Base-by-base conservation (phyloP, 1,140 invertebrate genomes). In the Bombus soroeensis region DNA sequence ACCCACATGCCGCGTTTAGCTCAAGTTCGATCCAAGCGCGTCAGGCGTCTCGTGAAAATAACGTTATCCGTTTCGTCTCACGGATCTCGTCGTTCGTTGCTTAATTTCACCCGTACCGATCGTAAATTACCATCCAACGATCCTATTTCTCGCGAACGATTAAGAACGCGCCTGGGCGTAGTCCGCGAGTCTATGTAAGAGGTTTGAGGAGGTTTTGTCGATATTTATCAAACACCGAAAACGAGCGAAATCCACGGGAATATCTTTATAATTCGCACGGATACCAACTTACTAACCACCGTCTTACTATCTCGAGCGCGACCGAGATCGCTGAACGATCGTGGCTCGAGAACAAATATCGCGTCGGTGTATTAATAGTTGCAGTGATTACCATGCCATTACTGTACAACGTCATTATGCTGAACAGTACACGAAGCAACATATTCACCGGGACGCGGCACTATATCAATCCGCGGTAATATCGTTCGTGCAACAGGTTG, bases 381-480 rank as follows among this genome's bases (percentile, higher is more conserved):
- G 66, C 64, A 68, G 78, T 90, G 89, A 91, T 91, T 91, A 90
- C 74, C 89, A 80, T 90, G 76, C 83, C 89, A 90, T 90, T 90
- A 91, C 72, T 71, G 81, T 90, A 88, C 89, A 90, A 90, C 87
- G 89, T 91, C 87, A 91, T 91, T 91, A 91, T 76, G 81, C 43
- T 68, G 89, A 90, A 79, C 87, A 83, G 89, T 91, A 91, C 87
- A 90, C 80, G 84, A 68, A 79, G 89, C 76, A 90, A 90, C 89
- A 68, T 90, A 90, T 90, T 90, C 83, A 85, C 83, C 87, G 74
- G 76, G 83, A 84, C 89, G 66, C 74, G 87, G 89, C 47, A 90
- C 87, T 91, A 91, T 88, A 91, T 91, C 89, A 91, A 91, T 91
- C 89, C 85, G 70, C 78, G 47, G 66, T 88, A 90, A 91, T 90